Conservation (phyloP, 2,888 invertebrate species). For the Dynastes maya region DNA sequence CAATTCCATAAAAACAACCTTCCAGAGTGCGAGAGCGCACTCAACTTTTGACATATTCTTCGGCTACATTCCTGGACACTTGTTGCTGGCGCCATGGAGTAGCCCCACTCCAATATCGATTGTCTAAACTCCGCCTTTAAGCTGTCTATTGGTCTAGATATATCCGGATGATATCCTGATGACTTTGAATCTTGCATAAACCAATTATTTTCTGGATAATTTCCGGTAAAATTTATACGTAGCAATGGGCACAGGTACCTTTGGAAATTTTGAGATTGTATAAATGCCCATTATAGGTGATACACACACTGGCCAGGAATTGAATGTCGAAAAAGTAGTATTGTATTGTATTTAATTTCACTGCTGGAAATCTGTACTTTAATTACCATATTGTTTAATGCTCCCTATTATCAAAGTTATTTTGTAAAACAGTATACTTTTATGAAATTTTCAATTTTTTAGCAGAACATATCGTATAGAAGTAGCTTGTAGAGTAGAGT, state of each 20-base stretch:
- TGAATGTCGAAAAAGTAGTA: no score
- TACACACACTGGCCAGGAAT: no score
- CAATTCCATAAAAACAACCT: conserved; percentile 8
- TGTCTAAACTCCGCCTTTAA: conserved; percentile 67
- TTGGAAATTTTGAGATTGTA: no score
- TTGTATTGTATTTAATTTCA: neutral
- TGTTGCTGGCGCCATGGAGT: conserved; percentile 66
- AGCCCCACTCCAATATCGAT: conserved; percentile 65
- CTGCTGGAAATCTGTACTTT: neutral
- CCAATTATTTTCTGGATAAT: conserved; percentile 42
- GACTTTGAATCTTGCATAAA: conserved; percentile 57
- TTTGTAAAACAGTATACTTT: no score
- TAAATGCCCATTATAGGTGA: no score
- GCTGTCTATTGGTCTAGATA: conserved; percentile 64
- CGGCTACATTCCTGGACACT: conserved; percentile 58
- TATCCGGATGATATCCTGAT: conserved; percentile 64
- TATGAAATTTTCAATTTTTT: no score
- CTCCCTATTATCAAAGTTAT: no score
- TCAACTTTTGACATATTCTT: conserved; percentile 43
- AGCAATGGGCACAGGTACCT: neutral
- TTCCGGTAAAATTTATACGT: conserved; percentile 21
- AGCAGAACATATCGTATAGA: no score
- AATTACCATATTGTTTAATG: no score
- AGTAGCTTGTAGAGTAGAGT: no score
- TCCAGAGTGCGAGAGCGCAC: conserved; percentile 15